Conservation (phyloP, 1,140 invertebrate genomes). For the Holotrichia oblita region DNA sequence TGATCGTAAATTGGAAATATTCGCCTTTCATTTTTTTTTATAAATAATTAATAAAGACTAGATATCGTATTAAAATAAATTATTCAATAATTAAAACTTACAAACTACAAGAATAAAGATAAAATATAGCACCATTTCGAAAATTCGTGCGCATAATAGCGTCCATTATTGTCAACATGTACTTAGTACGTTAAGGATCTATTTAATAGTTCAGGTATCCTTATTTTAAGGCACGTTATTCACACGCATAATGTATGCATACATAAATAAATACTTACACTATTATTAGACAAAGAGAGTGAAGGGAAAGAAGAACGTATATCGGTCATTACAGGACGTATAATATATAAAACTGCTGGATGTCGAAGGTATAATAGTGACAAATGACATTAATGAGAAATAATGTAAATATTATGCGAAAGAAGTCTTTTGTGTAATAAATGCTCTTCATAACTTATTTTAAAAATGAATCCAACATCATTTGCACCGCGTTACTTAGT, state of each 20-base stretch:
- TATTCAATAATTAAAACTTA: conserved; percentile 28
- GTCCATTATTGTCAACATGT: conserved; percentile 14
- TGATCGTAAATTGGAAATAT: conserved; percentile 21
- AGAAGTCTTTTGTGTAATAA: too few species aligned
- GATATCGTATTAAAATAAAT: conserved; percentile 34
- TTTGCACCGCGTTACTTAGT: too few species aligned
- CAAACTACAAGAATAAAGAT: background rate
- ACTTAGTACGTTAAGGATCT: background rate
- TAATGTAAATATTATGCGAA: background rate
- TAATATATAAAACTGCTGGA: background rate
- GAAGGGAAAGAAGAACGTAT: background rate
- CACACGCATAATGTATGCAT: conserved; percentile 13
- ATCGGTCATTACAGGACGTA: background rate
- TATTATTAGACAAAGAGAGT: background rate
- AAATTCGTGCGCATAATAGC: background rate
- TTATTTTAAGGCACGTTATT: conserved; percentile 22
- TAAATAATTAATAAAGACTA: conserved; percentile 24
- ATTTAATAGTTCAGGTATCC: conserved; percentile 8
- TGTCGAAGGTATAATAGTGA: too few species aligned
- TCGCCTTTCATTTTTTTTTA: background rate
- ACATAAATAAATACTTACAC: conserved; percentile 13
- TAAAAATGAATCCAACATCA: too few species aligned
- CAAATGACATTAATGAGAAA: background rate
- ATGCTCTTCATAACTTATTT: too few species aligned
- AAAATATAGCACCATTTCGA: conserved; percentile 12